Conservation (phyloP, 2,888 invertebrate genomes). For the Diplolepis rosae region DNA sequence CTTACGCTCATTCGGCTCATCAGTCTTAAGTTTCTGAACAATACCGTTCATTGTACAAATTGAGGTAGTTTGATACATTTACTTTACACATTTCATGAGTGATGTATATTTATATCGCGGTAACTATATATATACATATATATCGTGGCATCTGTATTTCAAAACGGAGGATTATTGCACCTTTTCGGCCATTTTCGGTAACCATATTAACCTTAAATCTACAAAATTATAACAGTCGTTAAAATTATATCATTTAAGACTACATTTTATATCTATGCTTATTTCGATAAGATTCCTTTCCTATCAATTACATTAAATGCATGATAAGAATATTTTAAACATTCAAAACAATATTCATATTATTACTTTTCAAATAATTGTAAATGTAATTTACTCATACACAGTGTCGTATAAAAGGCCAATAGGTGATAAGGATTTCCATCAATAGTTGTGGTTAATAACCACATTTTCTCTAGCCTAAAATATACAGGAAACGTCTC, state of each 20-base stretch:
- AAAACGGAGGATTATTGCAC: conserved; percentile 7
- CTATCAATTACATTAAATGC: conserved; percentile 13
- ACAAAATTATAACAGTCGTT: conserved; percentile 12
- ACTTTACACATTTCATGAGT: background rate
- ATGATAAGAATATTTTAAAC: background rate
- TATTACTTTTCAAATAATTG: background rate
- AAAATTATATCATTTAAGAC: background rate
- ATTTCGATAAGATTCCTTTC: background rate
- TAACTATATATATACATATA: background rate
- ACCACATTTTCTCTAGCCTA: background rate
- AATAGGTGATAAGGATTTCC: background rate
- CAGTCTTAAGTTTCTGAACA: conserved; percentile 20
- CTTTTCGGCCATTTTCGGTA: background rate
- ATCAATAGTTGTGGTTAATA: background rate
- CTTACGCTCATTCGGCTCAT: conserved; percentile 1
- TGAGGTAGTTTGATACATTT: conserved; percentile 6
- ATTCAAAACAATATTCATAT: background rate
- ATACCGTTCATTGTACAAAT: conserved; percentile 10
- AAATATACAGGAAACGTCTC: background rate
- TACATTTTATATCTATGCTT: background rate
- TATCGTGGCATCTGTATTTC: background rate
- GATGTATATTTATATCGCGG: background rate
- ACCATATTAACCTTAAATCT: conserved; percentile 4
- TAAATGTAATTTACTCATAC: background rate
- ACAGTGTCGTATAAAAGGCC: background rate